These are phyloP conservation scores for Thymelicus acteon DNA, from an alignment of 2,888 invertebrate species.

Conservation along the genomic window DNA sequence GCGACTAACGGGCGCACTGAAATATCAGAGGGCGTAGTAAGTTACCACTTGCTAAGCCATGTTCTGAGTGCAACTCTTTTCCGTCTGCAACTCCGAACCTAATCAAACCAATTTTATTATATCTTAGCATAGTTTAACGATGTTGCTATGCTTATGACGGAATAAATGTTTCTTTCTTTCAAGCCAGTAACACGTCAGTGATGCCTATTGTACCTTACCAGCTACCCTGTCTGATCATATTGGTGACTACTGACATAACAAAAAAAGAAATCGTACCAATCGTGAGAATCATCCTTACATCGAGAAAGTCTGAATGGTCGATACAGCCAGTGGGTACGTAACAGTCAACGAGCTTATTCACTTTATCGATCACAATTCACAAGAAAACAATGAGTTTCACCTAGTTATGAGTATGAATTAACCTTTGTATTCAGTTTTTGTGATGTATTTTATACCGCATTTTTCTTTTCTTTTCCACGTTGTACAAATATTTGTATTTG, in stretches of 20 bases:
- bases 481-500: no score
- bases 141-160: no score
- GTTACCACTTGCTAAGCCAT: no score
- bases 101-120: no score
- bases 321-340: not conserved
- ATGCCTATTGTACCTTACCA: no score
- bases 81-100: no score
- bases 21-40: no score
- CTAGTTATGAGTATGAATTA: slow-evolving; percentile 31
- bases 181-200: not conserved
- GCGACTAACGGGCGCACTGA: no score
- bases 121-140: no score
- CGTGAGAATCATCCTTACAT: not conserved
- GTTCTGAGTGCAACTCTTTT: no score
- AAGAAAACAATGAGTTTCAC: slow-evolving; percentile 35
- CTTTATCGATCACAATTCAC: slow-evolving; percentile 23
- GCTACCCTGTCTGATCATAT: not conserved
- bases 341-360: slow-evolving; percentile 21
- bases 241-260: not conserved
- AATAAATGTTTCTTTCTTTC: not conserved
- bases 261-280: not conserved
- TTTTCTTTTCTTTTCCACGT: not conserved
- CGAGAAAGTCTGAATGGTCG: not conserved
- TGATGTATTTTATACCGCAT: not conserved
- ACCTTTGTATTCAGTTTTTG: slow-evolving; percentile 18